Evolutionary conservation across 2,113 vertebrate genomes (phyloP).

Genomic region (Motacilla tschutschensis): DNA sequence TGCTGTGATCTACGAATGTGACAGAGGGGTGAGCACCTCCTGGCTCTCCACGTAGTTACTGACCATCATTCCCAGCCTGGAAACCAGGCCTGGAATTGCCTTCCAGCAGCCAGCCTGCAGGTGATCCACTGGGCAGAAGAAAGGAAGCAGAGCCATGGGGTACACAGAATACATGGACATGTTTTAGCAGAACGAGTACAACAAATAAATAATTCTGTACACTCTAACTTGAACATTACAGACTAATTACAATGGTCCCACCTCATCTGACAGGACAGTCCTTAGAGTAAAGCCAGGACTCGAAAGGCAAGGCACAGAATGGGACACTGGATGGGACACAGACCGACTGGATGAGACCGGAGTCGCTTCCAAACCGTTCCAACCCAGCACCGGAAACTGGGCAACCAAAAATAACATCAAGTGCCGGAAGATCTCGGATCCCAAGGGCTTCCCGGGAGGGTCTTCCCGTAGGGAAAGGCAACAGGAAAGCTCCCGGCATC

Average conservation of each 20-base stretch:
- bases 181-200: constrained; percentile 56
- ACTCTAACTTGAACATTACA: constrained; percentile 26
- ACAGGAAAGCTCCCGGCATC: background rate
- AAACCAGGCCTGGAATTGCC: background rate
- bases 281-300: background rate
- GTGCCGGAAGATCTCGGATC: background rate
- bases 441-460: background rate
- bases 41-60: fast-evolving
- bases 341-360: fast-evolving
- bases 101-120: fast-evolving
- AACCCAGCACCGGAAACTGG: background rate
- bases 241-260: constrained; percentile 1
- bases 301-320: background rate
- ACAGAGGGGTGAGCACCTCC: background rate
- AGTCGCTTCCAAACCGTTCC: background rate
- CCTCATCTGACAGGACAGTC: background rate
- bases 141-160: constrained; percentile 25
- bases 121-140: background rate
- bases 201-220: constrained; percentile 75
- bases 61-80: background rate
- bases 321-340: background rate
- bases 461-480: background rate
- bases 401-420: constrained; percentile 1
- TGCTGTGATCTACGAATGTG: fast-evolving
- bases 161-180: constrained; percentile 52